phyloP scores from a whole-genome alignment of 2,113 vertebrate genomes.

The Grammomys surdaster region DNA sequence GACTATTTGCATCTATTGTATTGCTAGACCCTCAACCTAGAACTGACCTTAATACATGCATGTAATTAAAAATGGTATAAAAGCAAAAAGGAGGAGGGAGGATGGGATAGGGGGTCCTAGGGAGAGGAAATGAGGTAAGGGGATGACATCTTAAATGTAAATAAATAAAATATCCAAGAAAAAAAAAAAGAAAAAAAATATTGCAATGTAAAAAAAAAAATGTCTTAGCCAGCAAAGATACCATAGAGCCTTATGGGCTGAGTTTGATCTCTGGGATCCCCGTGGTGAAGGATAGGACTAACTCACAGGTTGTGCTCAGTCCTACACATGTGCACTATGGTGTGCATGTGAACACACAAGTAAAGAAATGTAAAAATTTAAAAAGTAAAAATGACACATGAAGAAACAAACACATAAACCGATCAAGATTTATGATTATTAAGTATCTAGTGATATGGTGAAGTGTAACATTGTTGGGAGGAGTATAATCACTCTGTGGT shows the following conservation, averaged over 20 bases:
- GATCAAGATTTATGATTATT: background rate
- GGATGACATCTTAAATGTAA: too few species aligned
- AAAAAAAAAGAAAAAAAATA: too few species aligned
- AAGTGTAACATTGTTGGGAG: background rate
- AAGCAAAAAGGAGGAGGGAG: too few species aligned
- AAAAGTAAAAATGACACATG: background rate
- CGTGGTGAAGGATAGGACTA: background rate
- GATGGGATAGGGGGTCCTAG: too few species aligned
- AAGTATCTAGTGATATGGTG: background rate
- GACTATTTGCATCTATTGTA: too few species aligned
- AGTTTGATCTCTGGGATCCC: background rate
- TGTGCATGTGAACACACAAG: background rate
- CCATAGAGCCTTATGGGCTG: too few species aligned
- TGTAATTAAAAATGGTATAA: too few species aligned
- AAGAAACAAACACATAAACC: background rate
- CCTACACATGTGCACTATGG: background rate
- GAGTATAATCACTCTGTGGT: background rate
- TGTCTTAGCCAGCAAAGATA: background rate
- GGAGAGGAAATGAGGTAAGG: too few species aligned
- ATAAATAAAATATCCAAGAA: too few species aligned
- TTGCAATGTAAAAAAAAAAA: too few species aligned
- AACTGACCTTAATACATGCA: too few species aligned
- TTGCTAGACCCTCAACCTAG: too few species aligned
- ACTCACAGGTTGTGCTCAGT: background rate
- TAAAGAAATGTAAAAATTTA: background rate